Evolutionary conservation across 2,113 vertebrate genomes (phyloP).

Genomic region (Actenoides lindsayi): DNA sequence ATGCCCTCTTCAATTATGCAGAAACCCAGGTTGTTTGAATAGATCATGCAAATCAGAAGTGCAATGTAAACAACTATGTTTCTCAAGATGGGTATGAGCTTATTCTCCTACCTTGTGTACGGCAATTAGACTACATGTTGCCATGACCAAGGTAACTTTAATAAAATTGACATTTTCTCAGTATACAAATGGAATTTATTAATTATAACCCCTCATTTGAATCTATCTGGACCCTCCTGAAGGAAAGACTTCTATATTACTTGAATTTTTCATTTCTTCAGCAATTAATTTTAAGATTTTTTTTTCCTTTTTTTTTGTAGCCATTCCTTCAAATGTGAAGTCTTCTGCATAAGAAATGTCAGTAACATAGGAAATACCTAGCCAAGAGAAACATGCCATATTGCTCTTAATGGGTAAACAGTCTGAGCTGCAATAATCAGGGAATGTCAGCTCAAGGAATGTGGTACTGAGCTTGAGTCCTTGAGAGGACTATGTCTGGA

Average conservation of each 20-base stretch:
- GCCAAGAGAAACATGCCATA: neutral
- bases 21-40: neutral
- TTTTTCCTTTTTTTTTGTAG: neutral
- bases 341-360: neutral
- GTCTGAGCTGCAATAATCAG: neutral
- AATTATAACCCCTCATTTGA: neutral
- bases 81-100: rapidly evolving
- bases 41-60: neutral
- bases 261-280: neutral
- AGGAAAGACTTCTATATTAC: neutral
- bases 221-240: neutral
- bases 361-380: neutral
- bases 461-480: neutral
- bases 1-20: neutral
- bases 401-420: neutral
- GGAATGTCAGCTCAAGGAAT: neutral
- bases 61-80: neutral
- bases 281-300: neutral
- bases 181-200: neutral
- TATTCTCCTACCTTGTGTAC: neutral
- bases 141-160: neutral
- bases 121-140: neutral
- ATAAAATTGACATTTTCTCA: neutral
- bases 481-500: neutral
- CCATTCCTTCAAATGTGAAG: neutral